These are phyloP conservation scores for Chymomyza amoena DNA, from an alignment of 2,888 invertebrate genomes.

Conservation along the genomic window DNA sequence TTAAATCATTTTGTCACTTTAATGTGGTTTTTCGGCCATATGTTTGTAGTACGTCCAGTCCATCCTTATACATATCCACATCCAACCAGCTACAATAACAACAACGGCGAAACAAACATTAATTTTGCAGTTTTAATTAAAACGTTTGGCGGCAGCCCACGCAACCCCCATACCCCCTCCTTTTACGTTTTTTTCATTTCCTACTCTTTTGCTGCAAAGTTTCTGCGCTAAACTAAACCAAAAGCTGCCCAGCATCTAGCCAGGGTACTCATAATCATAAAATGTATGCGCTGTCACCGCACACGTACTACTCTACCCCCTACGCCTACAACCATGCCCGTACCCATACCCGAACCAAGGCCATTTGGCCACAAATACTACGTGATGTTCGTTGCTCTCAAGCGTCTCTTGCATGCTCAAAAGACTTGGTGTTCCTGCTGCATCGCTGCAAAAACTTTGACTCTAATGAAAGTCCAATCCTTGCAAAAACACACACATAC, in stretches of 20 bases:
- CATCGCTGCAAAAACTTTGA: slow-evolving; percentile 37
- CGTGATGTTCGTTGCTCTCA: not conserved
- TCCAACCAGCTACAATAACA: not conserved
- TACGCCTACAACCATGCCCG: too few relatives aligned
- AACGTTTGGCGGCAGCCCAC: slow-evolving; percentile 40
- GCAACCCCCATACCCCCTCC: not conserved
- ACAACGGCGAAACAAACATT: slow-evolving; percentile 46
- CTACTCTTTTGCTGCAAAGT: slow-evolving; percentile 9
- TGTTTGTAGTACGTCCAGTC: not conserved
- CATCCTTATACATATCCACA: not conserved
- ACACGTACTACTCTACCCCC: not conserved
- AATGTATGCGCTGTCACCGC: slow-evolving; percentile 65
- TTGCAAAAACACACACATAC: not conserved
- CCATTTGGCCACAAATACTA: not conserved
- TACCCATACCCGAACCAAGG: not conserved
- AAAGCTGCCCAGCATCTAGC: slow-evolving; percentile 16
- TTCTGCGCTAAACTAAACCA: slow-evolving; percentile 24
- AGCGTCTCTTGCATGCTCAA: slow-evolving; percentile 30
- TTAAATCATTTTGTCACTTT: slow-evolving; percentile 40
- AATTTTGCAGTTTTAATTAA: slow-evolving; percentile 73
- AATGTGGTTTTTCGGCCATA: slow-evolving; percentile 32
- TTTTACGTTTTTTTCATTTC: slow-evolving; percentile 12
- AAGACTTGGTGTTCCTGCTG: slow-evolving; percentile 20
- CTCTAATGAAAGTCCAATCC: slow-evolving; percentile 13
- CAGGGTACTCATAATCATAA: slow-evolving; percentile 64